Evolutionary conservation across 2,888 invertebrate genomes (phyloP).

Genomic region (Stenchaetothrips biformis): DNA sequence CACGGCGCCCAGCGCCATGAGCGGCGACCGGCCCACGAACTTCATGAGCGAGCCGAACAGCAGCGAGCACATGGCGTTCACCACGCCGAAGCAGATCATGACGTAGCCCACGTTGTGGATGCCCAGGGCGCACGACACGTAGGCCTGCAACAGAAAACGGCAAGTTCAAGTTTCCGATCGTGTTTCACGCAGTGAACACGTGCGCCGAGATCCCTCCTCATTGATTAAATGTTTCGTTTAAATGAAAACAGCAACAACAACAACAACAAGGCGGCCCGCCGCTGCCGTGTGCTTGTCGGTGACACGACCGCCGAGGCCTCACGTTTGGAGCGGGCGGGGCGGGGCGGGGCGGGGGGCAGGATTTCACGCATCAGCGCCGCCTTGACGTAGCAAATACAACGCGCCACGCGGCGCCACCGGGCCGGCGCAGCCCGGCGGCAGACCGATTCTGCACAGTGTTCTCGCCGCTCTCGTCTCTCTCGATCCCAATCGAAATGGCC

Average conservation of each 20-base stretch:
- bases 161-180: background rate
- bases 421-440: no score
- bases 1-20: slow-evolving; percentile 66
- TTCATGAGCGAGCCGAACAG: slow-evolving; percentile 90
- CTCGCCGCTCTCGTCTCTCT: no score
- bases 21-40: slow-evolving; percentile 79
- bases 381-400: slow-evolving; percentile 5
- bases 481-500: no score
- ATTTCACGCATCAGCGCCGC: slow-evolving; percentile 18
- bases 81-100: slow-evolving; percentile 95
- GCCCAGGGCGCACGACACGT: slow-evolving; percentile 83
- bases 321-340: no score
- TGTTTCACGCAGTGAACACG: background rate
- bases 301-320: background rate
- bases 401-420: background rate
- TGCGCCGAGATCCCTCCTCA: background rate
- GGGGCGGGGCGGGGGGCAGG: background rate
- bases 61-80: slow-evolving; percentile 85
- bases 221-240: no score
- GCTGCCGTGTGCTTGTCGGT: background rate
- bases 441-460: no score
- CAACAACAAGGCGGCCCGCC: no score
- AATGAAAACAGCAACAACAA: no score
- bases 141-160: slow-evolving; percentile 55
- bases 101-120: slow-evolving; percentile 93